Conservation (phyloP, 2,797 vertebrate species). For the Propithecus deckenii region DNA sequence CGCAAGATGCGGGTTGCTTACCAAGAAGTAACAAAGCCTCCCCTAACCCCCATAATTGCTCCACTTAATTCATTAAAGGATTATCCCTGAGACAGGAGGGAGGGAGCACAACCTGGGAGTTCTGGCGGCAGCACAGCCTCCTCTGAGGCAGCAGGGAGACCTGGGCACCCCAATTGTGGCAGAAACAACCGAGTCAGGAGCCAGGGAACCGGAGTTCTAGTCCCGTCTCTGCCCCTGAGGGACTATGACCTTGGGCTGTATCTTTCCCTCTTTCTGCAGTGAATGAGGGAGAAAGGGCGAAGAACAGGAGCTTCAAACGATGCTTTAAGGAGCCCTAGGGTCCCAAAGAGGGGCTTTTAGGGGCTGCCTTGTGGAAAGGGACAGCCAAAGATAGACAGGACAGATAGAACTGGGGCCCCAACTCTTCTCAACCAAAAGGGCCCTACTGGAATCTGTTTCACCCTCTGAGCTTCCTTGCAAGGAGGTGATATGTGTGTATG, state of each 20-base stretch:
- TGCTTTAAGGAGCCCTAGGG: neutral
- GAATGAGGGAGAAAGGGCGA: neutral
- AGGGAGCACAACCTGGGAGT: conserved; percentile 49
- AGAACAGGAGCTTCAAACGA: neutral
- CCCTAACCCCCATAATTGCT: conserved; percentile 77
- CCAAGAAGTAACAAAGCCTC: conserved; percentile 50
- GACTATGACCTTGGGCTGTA: neutral
- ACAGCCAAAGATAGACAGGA: neutral
- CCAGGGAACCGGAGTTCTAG: neutral
- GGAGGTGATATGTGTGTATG: neutral
- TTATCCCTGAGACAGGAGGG: conserved; percentile 77
- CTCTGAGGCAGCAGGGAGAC: neutral
- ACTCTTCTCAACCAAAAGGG: neutral
- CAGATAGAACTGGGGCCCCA: neutral
- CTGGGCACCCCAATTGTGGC: neutral
- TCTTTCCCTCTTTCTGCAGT: neutral
- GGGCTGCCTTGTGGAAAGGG: neutral
- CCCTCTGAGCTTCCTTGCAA: neutral
- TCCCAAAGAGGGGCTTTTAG: neutral
- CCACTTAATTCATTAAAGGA: conserved; percentile 87
- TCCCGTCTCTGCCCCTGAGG: neutral
- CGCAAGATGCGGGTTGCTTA: conserved; percentile 57
- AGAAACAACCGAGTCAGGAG: neutral
- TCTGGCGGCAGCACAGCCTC: conserved; percentile 38
- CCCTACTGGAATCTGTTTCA: neutral